Evolutionary conservation across 1,140 invertebrate genomes (phyloP).

Genomic region (Drosophila novamexicana): DNA sequence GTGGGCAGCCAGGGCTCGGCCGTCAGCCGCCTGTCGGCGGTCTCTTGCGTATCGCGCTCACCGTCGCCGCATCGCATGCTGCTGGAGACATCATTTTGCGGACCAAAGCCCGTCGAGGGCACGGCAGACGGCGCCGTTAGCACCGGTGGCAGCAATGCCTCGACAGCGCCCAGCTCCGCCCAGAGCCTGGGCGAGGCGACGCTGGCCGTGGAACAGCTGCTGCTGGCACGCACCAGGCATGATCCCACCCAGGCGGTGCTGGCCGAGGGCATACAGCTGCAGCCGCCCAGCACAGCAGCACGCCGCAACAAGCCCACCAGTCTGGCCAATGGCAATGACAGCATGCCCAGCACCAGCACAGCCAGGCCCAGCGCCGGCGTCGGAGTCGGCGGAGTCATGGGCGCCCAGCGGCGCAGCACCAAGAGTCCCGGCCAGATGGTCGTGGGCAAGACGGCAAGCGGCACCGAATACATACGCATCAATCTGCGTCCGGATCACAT

Average conservation of each 20-base stretch:
- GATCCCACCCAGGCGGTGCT: slow-evolving; percentile 86
- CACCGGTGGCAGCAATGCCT: slow-evolving; percentile 40
- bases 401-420: slow-evolving; percentile 62
- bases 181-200: slow-evolving; percentile 85
- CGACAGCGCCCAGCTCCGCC: slow-evolving; percentile 58
- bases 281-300: slow-evolving; percentile 43
- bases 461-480: slow-evolving; percentile 87
- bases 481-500: slow-evolving; percentile 88
- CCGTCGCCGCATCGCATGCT: slow-evolving; percentile 95
- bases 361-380: slow-evolving; percentile 23
- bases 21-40: slow-evolving; percentile 88
- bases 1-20: slow-evolving; percentile 89
- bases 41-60: slow-evolving; percentile 89
- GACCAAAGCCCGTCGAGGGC: slow-evolving; percentile 89
- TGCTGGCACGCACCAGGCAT: slow-evolving; percentile 86
- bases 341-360: slow-evolving; percentile 47
- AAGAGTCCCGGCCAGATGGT: slow-evolving; percentile 82
- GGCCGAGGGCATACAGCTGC: slow-evolving; percentile 85
- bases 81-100: slow-evolving; percentile 95
- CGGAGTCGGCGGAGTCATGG: slow-evolving; percentile 31
- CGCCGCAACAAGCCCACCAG: slow-evolving; percentile 45
- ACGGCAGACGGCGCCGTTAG: slow-evolving; percentile 41
- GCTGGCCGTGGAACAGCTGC: slow-evolving; percentile 88
- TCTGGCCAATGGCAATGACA: slow-evolving; percentile 62
- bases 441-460: slow-evolving; percentile 81